Evolutionary conservation across 2,797 vertebrate genomes (phyloP).

Genomic region (Mus spretus): DNA sequence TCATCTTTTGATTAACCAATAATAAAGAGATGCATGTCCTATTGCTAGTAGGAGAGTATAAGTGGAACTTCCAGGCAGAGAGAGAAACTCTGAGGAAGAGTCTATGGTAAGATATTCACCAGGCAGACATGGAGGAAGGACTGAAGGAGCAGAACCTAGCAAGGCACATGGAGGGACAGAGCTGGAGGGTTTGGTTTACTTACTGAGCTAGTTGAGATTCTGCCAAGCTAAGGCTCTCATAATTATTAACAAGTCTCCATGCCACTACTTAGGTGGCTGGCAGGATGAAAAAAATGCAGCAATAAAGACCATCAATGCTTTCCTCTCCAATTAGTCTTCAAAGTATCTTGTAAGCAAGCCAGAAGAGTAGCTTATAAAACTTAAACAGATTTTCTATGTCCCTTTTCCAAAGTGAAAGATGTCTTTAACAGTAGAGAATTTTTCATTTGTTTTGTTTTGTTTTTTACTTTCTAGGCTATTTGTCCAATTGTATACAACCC

Average conservation of each 20-base stretch:
- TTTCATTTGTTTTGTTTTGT: no score
- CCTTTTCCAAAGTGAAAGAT: background rate
- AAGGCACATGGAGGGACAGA: background rate
- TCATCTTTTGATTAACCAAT: no score
- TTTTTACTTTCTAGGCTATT: background rate
- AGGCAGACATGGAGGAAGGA: background rate
- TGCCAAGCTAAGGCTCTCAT: background rate
- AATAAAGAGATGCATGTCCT: no score
- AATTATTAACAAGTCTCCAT: background rate
- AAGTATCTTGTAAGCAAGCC: background rate
- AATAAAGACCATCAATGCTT: background rate
- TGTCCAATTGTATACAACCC: background rate
- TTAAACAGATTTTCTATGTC: background rate
- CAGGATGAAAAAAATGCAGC: background rate
- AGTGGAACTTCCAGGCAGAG: no score
- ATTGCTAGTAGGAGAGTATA: no score
- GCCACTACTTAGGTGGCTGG: background rate
- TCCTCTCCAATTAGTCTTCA: background rate
- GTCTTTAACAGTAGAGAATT: background rate
- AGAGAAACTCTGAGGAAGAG: no score
- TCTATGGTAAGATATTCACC: no score
- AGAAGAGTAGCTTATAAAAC: background rate
- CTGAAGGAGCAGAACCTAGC: background rate
- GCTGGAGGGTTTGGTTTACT: background rate
- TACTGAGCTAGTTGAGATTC: background rate